Percentiles rank a stretch among this genome's conserved stretches.
phyloP scores from a whole-genome alignment of 2,797 vertebrate genomes.

The Philypnodon macrostomus region DNA sequence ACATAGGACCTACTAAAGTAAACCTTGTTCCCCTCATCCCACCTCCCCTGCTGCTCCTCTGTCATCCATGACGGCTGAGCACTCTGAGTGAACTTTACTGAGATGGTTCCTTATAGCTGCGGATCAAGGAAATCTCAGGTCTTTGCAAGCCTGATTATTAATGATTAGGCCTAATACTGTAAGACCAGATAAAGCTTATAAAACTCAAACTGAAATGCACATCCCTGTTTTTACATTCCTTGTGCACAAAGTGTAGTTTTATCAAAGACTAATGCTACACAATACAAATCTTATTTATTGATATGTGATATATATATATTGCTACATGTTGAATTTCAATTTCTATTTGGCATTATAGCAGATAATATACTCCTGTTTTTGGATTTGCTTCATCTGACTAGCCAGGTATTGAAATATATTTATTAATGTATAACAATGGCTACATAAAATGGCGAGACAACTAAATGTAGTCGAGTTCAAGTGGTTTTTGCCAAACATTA shows the following conservation, averaged over 20 bases:
- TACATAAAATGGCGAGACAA: too few species aligned
- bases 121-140: slow-evolving; percentile 32
- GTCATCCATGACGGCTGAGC: slow-evolving; percentile 19
- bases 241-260: slow-evolving; percentile 1
- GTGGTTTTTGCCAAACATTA: too few species aligned
- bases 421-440: too few species aligned
- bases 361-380: too few species aligned
- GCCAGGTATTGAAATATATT: too few species aligned
- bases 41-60: slow-evolving; percentile 8
- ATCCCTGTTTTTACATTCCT: slow-evolving; percentile 15
- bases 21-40: slow-evolving; percentile 20
- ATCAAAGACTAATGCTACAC: neutral
- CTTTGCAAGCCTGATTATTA: slow-evolving; percentile 10
- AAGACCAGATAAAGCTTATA: slow-evolving; percentile 25
- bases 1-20: slow-evolving; percentile 32
- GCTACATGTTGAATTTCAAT: too few species aligned
- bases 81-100: slow-evolving; percentile 27
- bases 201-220: slow-evolving; percentile 15
- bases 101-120: slow-evolving; percentile 30
- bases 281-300: neutral
- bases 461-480: too few species aligned
- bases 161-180: slow-evolving; percentile 26
- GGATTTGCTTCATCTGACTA: too few species aligned
- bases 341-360: too few species aligned
- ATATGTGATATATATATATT: neutral